phyloP scores from a whole-genome alignment of 2,113 vertebrate genomes.

The Larimichthys crocea region DNA sequence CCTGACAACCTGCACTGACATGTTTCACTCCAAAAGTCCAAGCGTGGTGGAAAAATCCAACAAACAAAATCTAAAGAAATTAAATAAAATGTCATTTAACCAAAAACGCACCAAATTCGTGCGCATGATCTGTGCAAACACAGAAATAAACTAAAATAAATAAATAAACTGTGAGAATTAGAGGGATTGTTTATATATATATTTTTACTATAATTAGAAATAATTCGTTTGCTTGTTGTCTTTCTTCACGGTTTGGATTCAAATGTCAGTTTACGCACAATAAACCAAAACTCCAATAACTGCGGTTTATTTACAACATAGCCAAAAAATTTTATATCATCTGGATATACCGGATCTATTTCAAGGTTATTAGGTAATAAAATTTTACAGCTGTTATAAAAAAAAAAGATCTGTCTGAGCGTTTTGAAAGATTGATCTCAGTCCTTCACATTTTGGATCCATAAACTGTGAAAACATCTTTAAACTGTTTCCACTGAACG shows the following conservation, averaged over 20 bases:
- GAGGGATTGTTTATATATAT: background rate
- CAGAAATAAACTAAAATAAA: background rate
- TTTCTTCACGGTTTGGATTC: background rate
- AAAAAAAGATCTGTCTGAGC: constrained; percentile 37
- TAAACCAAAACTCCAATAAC: too few relatives aligned
- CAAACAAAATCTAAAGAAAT: background rate
- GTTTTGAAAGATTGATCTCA: constrained; percentile 35
- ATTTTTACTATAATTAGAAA: background rate
- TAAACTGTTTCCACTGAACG: constrained; percentile 30
- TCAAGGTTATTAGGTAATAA: constrained; percentile 50
- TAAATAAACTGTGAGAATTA: background rate
- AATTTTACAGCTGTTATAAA: constrained; percentile 48
- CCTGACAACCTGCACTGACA: background rate
- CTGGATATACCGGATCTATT: constrained; percentile 38
- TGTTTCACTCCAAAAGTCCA: background rate
- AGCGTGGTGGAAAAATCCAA: background rate
- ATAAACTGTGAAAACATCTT: constrained; percentile 50
- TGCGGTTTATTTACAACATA: constrained; percentile 34
- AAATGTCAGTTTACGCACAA: background rate
- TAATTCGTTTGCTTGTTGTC: background rate
- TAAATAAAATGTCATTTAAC: background rate
- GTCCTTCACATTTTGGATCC: constrained; percentile 45
- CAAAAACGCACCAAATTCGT: background rate
- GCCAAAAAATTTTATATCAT: constrained; percentile 16
- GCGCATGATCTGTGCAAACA: too few relatives aligned